phyloP scores from a whole-genome alignment of 2,113 vertebrate species.

The Myotis brandtii region DNA sequence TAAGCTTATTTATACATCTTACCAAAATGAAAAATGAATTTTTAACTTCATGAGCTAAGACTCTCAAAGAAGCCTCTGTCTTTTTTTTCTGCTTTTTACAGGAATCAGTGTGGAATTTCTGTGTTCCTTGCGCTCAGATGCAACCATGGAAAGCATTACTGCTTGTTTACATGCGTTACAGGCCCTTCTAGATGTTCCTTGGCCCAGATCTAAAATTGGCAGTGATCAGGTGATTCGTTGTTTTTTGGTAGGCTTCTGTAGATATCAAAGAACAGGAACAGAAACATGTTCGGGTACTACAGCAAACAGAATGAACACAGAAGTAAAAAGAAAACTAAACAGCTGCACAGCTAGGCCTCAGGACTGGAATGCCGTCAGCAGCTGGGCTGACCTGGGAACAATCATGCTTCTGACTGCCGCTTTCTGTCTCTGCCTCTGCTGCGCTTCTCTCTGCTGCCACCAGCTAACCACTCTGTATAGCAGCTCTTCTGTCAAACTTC shows the following conservation, averaged over 20 bases:
- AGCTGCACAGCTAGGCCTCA: not conserved
- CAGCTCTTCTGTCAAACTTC: not conserved
- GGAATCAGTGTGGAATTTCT: constrained; percentile 96
- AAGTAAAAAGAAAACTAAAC: not conserved
- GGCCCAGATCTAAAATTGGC: constrained; percentile 94
- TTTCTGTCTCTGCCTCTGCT: not conserved
- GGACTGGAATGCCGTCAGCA: not conserved
- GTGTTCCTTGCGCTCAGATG: constrained; percentile 92
- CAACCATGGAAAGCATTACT: constrained; percentile 94
- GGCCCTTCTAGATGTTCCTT: constrained; percentile 90
- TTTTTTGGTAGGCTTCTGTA: constrained; percentile 23
- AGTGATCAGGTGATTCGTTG: constrained; percentile 91
- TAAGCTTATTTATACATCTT: constrained; percentile 4
- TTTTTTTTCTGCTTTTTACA: constrained; percentile 78
- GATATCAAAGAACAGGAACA: constrained; percentile 23
- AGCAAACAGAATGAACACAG: not conserved
- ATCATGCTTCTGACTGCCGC: not conserved
- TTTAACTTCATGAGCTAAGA: constrained; percentile 13
- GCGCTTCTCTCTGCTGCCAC: not conserved
- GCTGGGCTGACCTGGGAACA: not conserved
- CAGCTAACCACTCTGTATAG: not conserved
- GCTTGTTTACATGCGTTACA: constrained; percentile 93
- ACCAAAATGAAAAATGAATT: constrained; percentile 23
- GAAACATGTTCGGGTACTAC: constrained; percentile 5
- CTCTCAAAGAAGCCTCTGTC: constrained; percentile 3